A percentile compares a stretch with the other conserved stretches of the same genome.
These are phyloP conservation scores for Odontophorus gujanensis DNA, from an alignment of 2,113 vertebrate species.

Conservation along the genomic window DNA sequence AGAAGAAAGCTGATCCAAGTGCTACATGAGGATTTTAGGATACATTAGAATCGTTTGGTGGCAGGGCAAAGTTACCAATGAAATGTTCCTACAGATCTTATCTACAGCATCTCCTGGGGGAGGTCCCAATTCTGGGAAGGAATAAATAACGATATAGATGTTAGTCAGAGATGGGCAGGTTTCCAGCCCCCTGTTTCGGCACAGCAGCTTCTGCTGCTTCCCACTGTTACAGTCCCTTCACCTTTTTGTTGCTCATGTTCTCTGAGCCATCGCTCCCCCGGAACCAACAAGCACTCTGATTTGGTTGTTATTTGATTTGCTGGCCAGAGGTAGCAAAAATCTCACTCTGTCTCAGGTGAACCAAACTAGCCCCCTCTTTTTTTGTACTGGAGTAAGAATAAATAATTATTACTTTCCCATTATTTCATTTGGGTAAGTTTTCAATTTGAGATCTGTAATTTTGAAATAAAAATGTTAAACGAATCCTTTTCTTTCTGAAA, in stretches of 20 bases:
- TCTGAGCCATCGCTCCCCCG: accelerated
- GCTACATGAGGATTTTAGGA: not conserved
- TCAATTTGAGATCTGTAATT: no score
- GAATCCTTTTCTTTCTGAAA: not conserved
- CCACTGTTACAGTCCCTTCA: not conserved
- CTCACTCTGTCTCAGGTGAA: not conserved
- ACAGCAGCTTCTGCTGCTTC: slow-evolving; percentile 28
- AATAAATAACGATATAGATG: not conserved
- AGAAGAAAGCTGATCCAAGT: not conserved
- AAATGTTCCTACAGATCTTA: slow-evolving; percentile 4
- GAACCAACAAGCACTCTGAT: not conserved
- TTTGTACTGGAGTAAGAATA: not conserved
- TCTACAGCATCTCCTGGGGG: not conserved
- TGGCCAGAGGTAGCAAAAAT: not conserved
- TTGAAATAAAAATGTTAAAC: not conserved
- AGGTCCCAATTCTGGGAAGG: not conserved
- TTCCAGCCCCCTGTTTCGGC: not conserved
- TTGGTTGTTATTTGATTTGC: no score
- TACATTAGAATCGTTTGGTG: not conserved
- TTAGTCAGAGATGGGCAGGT: slow-evolving; percentile 50
- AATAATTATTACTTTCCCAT: not conserved
- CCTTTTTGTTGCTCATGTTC: not conserved
- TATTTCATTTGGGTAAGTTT: not conserved
- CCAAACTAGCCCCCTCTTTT: not conserved
- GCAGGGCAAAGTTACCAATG: not conserved